Evolutionary conservation across 2,113 vertebrate species (phyloP), one percentile per base, ranked within the genome.

Genomic region (Psettodes erumei): DNA sequence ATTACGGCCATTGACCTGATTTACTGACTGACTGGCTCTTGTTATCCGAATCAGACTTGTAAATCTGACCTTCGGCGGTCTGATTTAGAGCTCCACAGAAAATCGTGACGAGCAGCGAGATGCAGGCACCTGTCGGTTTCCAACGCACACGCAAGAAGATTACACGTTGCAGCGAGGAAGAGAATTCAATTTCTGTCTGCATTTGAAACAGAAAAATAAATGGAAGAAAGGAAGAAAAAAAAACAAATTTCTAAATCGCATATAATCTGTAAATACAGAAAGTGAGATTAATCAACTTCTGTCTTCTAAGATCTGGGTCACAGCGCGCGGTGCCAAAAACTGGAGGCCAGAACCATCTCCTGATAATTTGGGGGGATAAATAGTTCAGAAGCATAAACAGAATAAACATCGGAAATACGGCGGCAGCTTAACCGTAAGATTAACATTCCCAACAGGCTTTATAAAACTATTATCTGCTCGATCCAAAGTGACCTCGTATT

Each of bases 1-100:
- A 91, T 91, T 87, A 91, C 60, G 66, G 75, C 84, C 84, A 84
- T 62, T 91, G 91, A 91, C 91, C 90, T 92, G 91, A 84, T 91
- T 92, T 86, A 88, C 84, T 89, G 83, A 87, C 83, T 55, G 56
- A 88, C 75, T 75, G 65, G 65, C 75, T 77, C 73, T 79, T 71
- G 74, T 89, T 82, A 84, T 86, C 74, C 64, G 84, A 84, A 86
- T 89, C 77, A 65, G 74, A 70, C 53, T 74, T 0, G 53, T 62
- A 77, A 79, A 84, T 87, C 87, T 86, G 87, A 83, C 77, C 76
- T 81, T 81, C 73, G 79, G 48, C 56, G 5, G 58, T 5, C 27
- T 48, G 66, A 89, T 72, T 82, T 77, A 79, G 51, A 87, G 59
- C 38, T 37, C 61, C 50, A 30, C 62, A 71, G 48, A 70, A 71